Conservation (phyloP, 2,888 invertebrate species). For the Pyralis farinalis region DNA sequence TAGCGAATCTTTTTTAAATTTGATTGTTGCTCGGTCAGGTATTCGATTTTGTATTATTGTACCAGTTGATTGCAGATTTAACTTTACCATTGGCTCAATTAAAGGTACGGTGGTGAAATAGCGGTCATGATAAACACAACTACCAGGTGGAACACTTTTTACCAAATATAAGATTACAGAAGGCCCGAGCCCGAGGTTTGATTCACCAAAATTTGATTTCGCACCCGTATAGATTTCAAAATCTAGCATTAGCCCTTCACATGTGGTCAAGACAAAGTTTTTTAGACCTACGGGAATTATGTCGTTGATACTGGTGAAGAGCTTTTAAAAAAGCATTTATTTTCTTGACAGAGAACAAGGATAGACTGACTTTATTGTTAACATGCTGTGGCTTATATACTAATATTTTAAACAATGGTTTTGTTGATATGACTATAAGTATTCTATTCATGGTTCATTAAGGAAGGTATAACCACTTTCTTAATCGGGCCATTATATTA, state of each 20-base stretch:
- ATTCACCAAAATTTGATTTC: neutral
- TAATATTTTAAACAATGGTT: too few relatives aligned
- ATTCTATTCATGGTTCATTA: too few relatives aligned
- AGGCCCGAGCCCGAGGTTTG: slow-evolving; percentile 1
- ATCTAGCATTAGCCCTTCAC: slow-evolving; percentile 1
- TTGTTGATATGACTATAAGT: too few relatives aligned
- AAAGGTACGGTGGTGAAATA: slow-evolving; percentile 25
- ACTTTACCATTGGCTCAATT: slow-evolving; percentile 21
- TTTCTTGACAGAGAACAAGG: too few relatives aligned
- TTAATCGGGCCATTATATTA: too few relatives aligned
- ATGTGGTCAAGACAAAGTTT: slow-evolving; percentile 4
- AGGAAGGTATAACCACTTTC: too few relatives aligned
- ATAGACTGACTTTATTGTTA: too few relatives aligned
- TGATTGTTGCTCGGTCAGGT: slow-evolving; percentile 12
- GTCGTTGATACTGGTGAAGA: too few relatives aligned
- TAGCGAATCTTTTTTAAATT: slow-evolving; percentile 18
- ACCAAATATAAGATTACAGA: slow-evolving; percentile 3
- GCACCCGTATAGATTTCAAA: slow-evolving; percentile 10
- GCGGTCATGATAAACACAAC: slow-evolving; percentile 25
- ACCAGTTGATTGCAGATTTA: slow-evolving; percentile 14
- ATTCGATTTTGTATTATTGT: slow-evolving; percentile 22
- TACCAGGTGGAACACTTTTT: slow-evolving; percentile 21
- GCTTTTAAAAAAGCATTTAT: too few relatives aligned
- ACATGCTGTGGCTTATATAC: too few relatives aligned
- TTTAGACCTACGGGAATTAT: slow-evolving; percentile 17